Percentiles rank a stretch among this genome's conserved stretches.
These are phyloP conservation scores for Eremobia ochroleuca DNA, from an alignment of 2,888 invertebrate species.

Conservation along the genomic window DNA sequence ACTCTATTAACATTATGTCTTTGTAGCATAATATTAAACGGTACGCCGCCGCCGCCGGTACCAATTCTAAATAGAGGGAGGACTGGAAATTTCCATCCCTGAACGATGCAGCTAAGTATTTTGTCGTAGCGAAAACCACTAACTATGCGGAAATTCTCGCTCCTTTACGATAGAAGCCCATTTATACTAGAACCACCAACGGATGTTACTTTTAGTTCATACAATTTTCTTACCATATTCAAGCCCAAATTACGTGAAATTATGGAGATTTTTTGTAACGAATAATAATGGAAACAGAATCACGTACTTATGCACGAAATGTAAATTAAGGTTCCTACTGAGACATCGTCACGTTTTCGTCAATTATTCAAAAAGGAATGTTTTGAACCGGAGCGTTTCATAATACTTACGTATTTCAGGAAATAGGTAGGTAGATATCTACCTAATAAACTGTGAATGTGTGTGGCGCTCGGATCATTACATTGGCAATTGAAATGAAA, in stretches of 20 bases:
- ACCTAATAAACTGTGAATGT: no score
- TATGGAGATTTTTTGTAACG: slow-evolving; percentile 68
- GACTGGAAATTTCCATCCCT: slow-evolving; percentile 58
- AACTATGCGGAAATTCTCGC: slow-evolving; percentile 77
- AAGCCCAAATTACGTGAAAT: slow-evolving; percentile 70
- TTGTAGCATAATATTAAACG: slow-evolving; percentile 54
- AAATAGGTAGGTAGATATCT: slow-evolving; percentile 15
- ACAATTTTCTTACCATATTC: slow-evolving; percentile 71
- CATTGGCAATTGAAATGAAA: no score
- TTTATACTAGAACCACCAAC: slow-evolving; percentile 69
- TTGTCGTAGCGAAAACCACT: slow-evolving; percentile 77
- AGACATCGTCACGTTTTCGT: slow-evolving; percentile 62
- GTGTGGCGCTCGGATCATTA: no score
- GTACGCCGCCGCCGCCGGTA: slow-evolving; percentile 11
- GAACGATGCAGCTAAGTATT: slow-evolving; percentile 68
- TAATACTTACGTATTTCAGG: slow-evolving; percentile 32
- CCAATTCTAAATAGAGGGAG: slow-evolving; percentile 48
- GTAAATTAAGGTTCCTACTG: slow-evolving; percentile 71
- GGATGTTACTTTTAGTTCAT: slow-evolving; percentile 65
- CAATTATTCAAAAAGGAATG: slow-evolving; percentile 70
- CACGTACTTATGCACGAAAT: slow-evolving; percentile 74
- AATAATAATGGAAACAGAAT: slow-evolving; percentile 71
- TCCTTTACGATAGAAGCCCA: slow-evolving; percentile 69
- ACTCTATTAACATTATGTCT: slow-evolving; percentile 47
- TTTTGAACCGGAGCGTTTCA: slow-evolving; percentile 51